phyloP scores from a whole-genome alignment of 1,140 invertebrate species.

The Euwallacea fornicatus region DNA sequence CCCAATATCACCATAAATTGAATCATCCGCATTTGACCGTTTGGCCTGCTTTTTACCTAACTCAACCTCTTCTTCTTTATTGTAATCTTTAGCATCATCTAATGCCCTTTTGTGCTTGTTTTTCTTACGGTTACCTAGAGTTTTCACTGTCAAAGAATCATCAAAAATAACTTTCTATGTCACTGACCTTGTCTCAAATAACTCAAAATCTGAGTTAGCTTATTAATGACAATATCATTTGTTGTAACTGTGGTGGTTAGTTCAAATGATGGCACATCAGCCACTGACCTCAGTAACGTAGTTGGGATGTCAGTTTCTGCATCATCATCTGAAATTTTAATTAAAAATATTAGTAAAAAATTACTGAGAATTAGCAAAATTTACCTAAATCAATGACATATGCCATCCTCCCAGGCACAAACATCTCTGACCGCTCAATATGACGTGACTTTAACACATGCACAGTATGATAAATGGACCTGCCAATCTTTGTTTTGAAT shows the following conservation, averaged over 20 bases:
- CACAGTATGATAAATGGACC: constrained; percentile 73
- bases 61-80: constrained; percentile 38
- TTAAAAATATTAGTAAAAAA: not conserved
- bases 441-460: constrained; percentile 67
- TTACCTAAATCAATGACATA: constrained; percentile 91
- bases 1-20: constrained; percentile 93
- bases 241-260: constrained; percentile 82
- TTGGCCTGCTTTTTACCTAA: constrained; percentile 39
- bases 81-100: constrained; percentile 42
- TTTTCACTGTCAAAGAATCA: not conserved
- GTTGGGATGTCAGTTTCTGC: constrained; percentile 92
- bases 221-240: constrained; percentile 96
- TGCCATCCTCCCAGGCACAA: constrained; percentile 94
- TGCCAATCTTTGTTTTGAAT: constrained; percentile 78
- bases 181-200: constrained; percentile 79
- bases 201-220: constrained; percentile 94
- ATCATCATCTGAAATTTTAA: constrained; percentile 70
- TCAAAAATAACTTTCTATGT: not conserved
- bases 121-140: constrained; percentile 59
- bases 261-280: constrained; percentile 85
- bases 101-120: constrained; percentile 76
- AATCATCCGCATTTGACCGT: constrained; percentile 58
- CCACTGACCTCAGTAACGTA: constrained; percentile 91
- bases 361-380: not conserved
- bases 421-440: constrained; percentile 89